phyloP scores from a whole-genome alignment of 2,797 vertebrate species.

The Paratrypauchen microcephalus region DNA sequence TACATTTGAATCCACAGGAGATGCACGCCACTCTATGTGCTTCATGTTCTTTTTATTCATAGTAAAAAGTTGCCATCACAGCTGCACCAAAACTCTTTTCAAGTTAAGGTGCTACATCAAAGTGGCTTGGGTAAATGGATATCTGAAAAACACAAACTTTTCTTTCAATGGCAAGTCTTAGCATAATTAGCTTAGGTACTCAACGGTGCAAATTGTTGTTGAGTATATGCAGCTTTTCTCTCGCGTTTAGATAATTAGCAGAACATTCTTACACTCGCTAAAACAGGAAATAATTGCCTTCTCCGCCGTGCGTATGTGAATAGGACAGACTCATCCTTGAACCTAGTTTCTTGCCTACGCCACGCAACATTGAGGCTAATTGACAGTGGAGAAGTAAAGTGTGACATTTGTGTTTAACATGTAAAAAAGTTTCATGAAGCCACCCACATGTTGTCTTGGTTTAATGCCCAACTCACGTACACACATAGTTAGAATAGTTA shows the following conservation, averaged over 20 bases:
- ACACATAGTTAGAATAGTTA: background rate
- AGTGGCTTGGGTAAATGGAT: slow-evolving; percentile 51
- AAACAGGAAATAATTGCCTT: slow-evolving; percentile 72
- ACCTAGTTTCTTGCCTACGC: slow-evolving; percentile 26
- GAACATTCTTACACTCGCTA: slow-evolving; percentile 58
- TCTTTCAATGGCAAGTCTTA: slow-evolving; percentile 56
- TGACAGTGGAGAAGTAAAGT: slow-evolving; percentile 36
- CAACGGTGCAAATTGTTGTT: slow-evolving; percentile 67
- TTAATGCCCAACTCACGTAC: slow-evolving; percentile 2
- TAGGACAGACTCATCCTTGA: slow-evolving; percentile 55
- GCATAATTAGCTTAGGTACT: slow-evolving; percentile 65
- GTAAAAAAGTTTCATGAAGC: slow-evolving; percentile 20
- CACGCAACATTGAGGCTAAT: slow-evolving; percentile 20
- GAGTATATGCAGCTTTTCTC: slow-evolving; percentile 69
- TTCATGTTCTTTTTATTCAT: slow-evolving; percentile 49
- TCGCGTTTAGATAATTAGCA: slow-evolving; percentile 66
- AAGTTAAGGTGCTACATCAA: slow-evolving; percentile 51
- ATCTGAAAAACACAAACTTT: slow-evolving; percentile 51
- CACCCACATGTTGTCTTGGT: background rate
- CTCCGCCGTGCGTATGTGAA: slow-evolving; percentile 52
- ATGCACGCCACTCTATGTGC: slow-evolving; percentile 56
- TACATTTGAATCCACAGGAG: slow-evolving; percentile 59
- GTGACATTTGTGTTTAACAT: slow-evolving; percentile 6
- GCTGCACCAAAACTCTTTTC: slow-evolving; percentile 38
- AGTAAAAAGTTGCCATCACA: slow-evolving; percentile 35